These are phyloP conservation scores for Eolophus roseicapilla DNA, from an alignment of 2,113 vertebrate species.

Conservation along the genomic window DNA sequence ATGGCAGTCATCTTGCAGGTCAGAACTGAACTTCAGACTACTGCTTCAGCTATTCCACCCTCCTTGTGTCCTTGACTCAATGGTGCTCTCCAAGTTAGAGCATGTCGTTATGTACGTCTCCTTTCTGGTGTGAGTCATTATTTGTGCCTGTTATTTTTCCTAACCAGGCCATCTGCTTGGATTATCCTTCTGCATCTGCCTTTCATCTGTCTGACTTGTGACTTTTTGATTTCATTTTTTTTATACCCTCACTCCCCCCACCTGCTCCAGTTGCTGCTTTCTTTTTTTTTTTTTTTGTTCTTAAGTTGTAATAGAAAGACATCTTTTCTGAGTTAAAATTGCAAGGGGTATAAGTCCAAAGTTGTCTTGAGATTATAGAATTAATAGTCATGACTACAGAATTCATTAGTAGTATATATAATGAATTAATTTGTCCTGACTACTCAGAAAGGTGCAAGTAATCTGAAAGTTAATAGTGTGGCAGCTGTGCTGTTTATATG, in stretches of 20 bases:
- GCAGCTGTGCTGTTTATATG: neutral
- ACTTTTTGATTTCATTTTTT: neutral
- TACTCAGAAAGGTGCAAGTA: neutral
- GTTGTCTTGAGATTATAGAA: neutral
- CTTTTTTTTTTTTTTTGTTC: neutral
- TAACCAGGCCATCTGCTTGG: neutral
- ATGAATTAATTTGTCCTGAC: neutral
- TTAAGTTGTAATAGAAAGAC: neutral
- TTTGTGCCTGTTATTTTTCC: slow-evolving; percentile 9
- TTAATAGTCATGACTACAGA: neutral
- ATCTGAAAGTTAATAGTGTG: neutral
- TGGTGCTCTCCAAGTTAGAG: neutral
- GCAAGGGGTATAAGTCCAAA: neutral
- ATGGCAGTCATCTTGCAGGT: neutral
- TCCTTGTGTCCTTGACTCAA: neutral
- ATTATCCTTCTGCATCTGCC: neutral
- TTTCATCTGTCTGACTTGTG: neutral
- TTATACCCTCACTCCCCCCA: neutral
- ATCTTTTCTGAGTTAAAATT: neutral
- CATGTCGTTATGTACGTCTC: neutral
- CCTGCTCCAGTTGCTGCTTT: neutral
- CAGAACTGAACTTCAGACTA: neutral
- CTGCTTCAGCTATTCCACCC: neutral
- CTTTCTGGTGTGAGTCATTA: neutral
- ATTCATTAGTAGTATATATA: neutral